These are phyloP conservation scores for Thamnaconus septentrionalis DNA, from an alignment of 2,113 vertebrate species.

Conservation along the genomic window DNA sequence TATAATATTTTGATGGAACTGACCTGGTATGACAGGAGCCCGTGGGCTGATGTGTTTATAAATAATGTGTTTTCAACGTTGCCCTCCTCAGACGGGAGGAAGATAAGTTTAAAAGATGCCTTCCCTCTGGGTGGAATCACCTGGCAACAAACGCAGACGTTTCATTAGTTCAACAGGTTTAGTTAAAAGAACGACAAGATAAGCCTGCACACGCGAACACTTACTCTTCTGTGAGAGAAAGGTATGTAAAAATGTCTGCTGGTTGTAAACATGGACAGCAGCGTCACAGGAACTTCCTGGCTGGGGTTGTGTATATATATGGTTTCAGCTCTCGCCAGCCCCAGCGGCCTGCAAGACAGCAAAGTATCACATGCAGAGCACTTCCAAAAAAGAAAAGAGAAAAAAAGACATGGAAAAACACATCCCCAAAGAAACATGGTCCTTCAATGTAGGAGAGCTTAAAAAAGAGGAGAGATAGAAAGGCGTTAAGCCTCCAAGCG, in stretches of 20 bases:
- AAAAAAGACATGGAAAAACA: too few species aligned
- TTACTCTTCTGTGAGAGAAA: conserved; percentile 91
- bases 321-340: conserved; percentile 89
- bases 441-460: conserved; percentile 19
- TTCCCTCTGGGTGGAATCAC: conserved; percentile 93
- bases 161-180: background rate
- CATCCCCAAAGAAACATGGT: too few species aligned
- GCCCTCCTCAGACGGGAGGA: conserved; percentile 93
- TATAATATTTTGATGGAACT: conserved; percentile 23
- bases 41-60: conserved; percentile 97
- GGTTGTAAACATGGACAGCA: conserved; percentile 93
- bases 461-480: conserved; percentile 12
- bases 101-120: conserved; percentile 92
- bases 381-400: too few species aligned
- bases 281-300: conserved; percentile 87
- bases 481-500: background rate
- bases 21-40: conserved; percentile 87
- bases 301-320: conserved; percentile 93
- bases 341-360: conserved; percentile 79
- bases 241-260: conserved; percentile 94
- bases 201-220: conserved; percentile 34
- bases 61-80: conserved; percentile 95
- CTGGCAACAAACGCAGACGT: conserved; percentile 61
- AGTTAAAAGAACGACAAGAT: background rate
- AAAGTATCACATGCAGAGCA: too few species aligned